Percentiles rank a stretch among this genome's conserved stretches.
Conservation (phyloP, 1,140 invertebrate genomes). For the Galendromus occidentalis region DNA sequence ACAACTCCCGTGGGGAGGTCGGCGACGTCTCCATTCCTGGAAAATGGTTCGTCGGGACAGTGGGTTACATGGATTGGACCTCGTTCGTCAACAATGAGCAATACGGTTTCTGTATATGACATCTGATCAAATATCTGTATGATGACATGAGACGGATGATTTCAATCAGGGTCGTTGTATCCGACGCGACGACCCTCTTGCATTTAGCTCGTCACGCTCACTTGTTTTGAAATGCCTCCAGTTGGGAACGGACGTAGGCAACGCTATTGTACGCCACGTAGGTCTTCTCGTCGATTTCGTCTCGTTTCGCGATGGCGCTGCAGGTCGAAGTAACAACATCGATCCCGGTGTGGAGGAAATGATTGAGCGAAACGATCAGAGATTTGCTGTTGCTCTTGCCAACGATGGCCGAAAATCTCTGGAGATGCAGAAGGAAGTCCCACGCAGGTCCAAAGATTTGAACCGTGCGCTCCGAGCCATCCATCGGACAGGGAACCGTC, state of each 20-base stretch:
- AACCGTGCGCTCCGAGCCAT: neutral
- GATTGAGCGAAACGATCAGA: neutral
- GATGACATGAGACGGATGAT: too few species aligned
- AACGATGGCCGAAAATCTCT: neutral
- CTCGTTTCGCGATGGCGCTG: neutral
- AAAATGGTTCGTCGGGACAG: too few species aligned
- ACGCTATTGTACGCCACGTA: constrained; percentile 2
- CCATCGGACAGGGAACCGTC: neutral
- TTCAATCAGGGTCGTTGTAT: too few species aligned
- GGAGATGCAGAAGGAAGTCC: neutral
- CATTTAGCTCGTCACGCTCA: neutral
- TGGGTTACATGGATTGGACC: too few species aligned
- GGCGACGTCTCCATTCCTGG: constrained; percentile 2
- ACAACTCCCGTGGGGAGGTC: neutral
- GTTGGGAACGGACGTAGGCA: neutral
- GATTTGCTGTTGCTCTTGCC: neutral
- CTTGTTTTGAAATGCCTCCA: neutral
- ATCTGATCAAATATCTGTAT: too few species aligned
- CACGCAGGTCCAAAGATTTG: neutral
- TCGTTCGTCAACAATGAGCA: too few species aligned
- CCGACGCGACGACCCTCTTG: too few species aligned
- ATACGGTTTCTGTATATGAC: too few species aligned
- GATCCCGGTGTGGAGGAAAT: neutral
- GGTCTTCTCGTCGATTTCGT: neutral
- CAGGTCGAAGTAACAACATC: neutral